Evolutionary conservation across 1,140 invertebrate species (phyloP).

Genomic region (Rhopalosiphum maidis): DNA sequence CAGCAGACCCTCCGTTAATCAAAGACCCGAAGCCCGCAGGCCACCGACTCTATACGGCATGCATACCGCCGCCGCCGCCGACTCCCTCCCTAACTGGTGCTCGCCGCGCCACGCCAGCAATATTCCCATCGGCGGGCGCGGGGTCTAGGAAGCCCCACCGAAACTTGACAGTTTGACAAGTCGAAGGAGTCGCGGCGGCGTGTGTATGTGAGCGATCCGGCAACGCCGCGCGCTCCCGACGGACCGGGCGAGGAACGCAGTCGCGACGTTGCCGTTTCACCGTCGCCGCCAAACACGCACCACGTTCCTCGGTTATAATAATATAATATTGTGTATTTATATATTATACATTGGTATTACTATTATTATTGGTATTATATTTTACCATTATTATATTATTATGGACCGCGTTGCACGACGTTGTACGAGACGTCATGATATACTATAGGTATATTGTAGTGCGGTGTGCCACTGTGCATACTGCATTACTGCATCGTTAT

Average conservation of each 20-base stretch:
- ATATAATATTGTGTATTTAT: background rate
- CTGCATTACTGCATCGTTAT: background rate
- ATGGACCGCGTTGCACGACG: background rate
- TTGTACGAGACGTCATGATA: background rate
- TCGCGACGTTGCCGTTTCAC: slow-evolving; percentile 44
- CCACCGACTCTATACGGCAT: background rate
- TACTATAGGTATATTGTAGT: background rate
- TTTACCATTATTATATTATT: background rate
- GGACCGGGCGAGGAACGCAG: slow-evolving; percentile 20
- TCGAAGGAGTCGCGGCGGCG: slow-evolving; percentile 48
- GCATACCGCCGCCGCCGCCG: slow-evolving; percentile 16
- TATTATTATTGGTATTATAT: background rate
- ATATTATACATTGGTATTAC: background rate
- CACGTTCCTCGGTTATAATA: background rate
- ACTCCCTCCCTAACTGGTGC: background rate
- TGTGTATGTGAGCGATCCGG: slow-evolving; percentile 31
- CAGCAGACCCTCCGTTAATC: slow-evolving; percentile 51
- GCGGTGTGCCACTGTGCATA: background rate
- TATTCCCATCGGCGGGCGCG: background rate
- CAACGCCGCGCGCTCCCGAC: slow-evolving; percentile 28
- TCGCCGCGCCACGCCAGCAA: background rate
- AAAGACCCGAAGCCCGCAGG: slow-evolving; percentile 53
- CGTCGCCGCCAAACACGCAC: background rate
- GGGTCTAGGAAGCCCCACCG: slow-evolving; percentile 38
- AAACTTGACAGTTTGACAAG: slow-evolving; percentile 57